phyloP scores from a whole-genome alignment of 2,888 invertebrate genomes.

The Ennomos erosarius region DNA sequence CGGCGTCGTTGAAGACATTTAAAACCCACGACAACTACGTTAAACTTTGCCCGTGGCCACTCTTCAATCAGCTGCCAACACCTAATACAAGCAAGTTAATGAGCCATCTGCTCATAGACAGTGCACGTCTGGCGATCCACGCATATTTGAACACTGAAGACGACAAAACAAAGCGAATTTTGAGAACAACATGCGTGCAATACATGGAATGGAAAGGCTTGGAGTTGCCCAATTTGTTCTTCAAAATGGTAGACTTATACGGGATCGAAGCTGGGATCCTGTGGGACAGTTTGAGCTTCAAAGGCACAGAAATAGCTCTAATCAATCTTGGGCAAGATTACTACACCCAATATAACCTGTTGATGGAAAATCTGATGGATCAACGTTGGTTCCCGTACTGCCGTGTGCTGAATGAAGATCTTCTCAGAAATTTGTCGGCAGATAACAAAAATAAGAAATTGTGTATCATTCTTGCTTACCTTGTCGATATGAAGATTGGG shows the following conservation, averaged over 20 bases:
- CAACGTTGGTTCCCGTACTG: slow-evolving; percentile 32
- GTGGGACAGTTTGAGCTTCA: slow-evolving; percentile 23
- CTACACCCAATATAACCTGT: slow-evolving; percentile 17
- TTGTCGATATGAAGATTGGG: slow-evolving; percentile 33
- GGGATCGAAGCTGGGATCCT: slow-evolving; percentile 19
- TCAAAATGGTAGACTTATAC: slow-evolving; percentile 28
- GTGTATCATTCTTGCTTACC: slow-evolving; percentile 27
- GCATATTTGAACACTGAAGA: slow-evolving; percentile 27
- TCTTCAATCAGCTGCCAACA: slow-evolving; percentile 20
- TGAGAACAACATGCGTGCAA: slow-evolving; percentile 30
- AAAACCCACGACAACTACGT: slow-evolving; percentile 29
- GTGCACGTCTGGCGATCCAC: slow-evolving; percentile 20
- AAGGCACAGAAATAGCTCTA: neutral
- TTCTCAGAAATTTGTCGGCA: slow-evolving; percentile 22
- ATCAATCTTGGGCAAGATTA: slow-evolving; percentile 19
- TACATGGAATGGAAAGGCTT: slow-evolving; percentile 34
- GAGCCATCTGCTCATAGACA: neutral
- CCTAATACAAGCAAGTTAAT: neutral
- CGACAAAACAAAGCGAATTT: slow-evolving; percentile 22
- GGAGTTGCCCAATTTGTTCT: slow-evolving; percentile 31
- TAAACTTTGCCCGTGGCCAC: slow-evolving; percentile 28
- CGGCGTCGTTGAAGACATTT: slow-evolving; percentile 9
- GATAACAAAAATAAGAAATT: slow-evolving; percentile 2
- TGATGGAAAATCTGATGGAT: slow-evolving; percentile 11
- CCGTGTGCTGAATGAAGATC: slow-evolving; percentile 12